phyloP scores from a whole-genome alignment of 2,797 vertebrate species.

The Siniperca undulata region DNA sequence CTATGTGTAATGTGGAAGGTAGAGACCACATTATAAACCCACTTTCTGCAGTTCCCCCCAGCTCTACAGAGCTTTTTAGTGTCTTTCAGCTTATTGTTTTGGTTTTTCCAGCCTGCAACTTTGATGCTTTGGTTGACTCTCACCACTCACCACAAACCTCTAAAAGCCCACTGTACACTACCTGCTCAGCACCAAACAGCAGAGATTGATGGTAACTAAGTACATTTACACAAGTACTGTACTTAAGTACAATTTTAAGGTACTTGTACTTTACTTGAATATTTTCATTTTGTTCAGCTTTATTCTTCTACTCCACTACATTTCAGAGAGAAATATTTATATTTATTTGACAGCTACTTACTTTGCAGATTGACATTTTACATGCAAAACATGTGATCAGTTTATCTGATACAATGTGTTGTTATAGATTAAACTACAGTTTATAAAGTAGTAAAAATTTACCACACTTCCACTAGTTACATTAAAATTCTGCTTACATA shows the following conservation, averaged over 20 bases:
- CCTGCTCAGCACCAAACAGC: not conserved
- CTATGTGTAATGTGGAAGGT: not conserved
- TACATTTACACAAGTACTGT: not conserved
- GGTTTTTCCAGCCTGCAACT: not conserved
- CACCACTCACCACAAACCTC: no score
- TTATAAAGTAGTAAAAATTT: not conserved
- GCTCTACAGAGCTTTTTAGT: not conserved
- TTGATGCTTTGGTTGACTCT: not conserved
- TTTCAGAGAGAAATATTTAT: not conserved
- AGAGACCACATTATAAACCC: not conserved
- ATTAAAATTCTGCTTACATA: not conserved
- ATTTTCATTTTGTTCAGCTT: not conserved
- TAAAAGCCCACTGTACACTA: not conserved
- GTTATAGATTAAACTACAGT: not conserved
- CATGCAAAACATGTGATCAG: not conserved
- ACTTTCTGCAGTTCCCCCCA: not conserved
- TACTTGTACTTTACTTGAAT: not conserved
- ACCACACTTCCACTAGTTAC: not conserved
- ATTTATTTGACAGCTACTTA: not conserved
- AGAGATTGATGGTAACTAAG: not conserved
- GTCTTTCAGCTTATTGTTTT: constrained; percentile 4
- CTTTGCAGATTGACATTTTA: not conserved
- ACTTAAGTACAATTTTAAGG: not conserved
- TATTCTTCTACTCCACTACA: not conserved
- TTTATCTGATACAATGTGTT: not conserved